A percentile compares a stretch with the other conserved stretches of the same genome.
Evolutionary conservation across 1,140 invertebrate species (phyloP).

Genomic region (Lethocerus indicus): DNA sequence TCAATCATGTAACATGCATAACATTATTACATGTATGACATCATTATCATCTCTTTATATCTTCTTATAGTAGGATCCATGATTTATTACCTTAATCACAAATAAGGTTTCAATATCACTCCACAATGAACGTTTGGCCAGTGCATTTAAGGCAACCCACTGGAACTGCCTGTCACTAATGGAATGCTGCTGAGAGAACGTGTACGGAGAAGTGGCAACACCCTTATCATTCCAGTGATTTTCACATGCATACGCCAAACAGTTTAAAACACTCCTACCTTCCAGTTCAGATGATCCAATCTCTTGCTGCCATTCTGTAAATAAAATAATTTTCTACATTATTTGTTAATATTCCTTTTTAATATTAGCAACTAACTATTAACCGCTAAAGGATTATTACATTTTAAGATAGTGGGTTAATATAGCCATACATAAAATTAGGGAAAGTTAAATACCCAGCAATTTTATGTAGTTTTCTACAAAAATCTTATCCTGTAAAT

Average conservation of each 20-base stretch:
- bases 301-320: too few species aligned
- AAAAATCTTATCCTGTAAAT: slow-evolving; percentile 26
- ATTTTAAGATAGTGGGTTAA: neutral
- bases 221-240: slow-evolving; percentile 26
- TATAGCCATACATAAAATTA: neutral
- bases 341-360: too few species aligned
- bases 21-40: neutral
- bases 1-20: neutral
- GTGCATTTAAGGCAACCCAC: slow-evolving; percentile 31
- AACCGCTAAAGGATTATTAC: neutral
- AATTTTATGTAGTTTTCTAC: slow-evolving; percentile 29
- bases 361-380: neutral
- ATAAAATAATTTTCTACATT: too few species aligned
- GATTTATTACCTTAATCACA: slow-evolving; percentile 31
- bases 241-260: slow-evolving; percentile 26
- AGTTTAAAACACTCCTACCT: slow-evolving; percentile 23
- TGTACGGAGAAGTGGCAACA: slow-evolving; percentile 22
- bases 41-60: neutral
- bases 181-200: slow-evolving; percentile 26
- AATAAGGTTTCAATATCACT: slow-evolving; percentile 36
- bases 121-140: slow-evolving; percentile 30
- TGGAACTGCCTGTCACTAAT: slow-evolving; percentile 34
- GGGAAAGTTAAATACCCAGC: slow-evolving; percentile 23
- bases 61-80: neutral
- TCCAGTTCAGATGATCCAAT: neutral